Base-by-base conservation (phyloP, 2,797 vertebrate genomes). In the Dicrostonyx torquatus region DNA sequence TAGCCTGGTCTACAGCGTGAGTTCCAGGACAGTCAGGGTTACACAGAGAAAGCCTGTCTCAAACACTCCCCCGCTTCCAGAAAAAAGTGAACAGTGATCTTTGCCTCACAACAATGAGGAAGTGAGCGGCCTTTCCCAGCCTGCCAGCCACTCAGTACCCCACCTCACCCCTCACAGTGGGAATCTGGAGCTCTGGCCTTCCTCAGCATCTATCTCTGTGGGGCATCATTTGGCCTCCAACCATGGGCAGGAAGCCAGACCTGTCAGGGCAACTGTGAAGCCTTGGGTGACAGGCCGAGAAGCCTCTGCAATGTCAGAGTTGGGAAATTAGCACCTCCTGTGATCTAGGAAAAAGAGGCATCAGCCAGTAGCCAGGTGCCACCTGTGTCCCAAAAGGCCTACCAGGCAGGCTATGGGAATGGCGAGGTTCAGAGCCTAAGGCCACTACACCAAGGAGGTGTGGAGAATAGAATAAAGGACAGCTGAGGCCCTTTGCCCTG, bases 1-100 rank as follows among this genome's bases (percentile, higher is more conserved):
- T n/a, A 40, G n/a, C n/a, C n/a, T 72, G 9, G n/a, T 37, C n/a
- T 72, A 72, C n/a, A 5, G 68, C 1, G 6, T 72, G 68, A 72
- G 18, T 58, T 58, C 18, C 55, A 8, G 55, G 18, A 58, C 55
- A 55, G 55, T 55, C 18, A 7, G 55, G 7, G 68, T 20, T 72
- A 40, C n/a, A 37, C 9, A 72, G 68, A 72, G 18, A 70, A 70
- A 37, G 9, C 18, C 18, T 37, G 68, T 72, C 18, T 72, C 68
- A 72, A 64, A 29, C 18, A 22, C 20, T 20, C 18, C 68, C n/a
- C n/a, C 11, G 11, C 22, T 62, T 62, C 60, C 22, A 62, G 4
- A 37, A 70, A 34, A 3, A 0, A 4, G 0, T 1, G 37, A 13
- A 84, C 37, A 55, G 24, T 20, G 0, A 1, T 13, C 24, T 1